A percentile compares a stretch with the other conserved stretches of the same genome.
phyloP scores from a whole-genome alignment of 2,113 vertebrate genomes.

The Planiliza haematocheilus region DNA sequence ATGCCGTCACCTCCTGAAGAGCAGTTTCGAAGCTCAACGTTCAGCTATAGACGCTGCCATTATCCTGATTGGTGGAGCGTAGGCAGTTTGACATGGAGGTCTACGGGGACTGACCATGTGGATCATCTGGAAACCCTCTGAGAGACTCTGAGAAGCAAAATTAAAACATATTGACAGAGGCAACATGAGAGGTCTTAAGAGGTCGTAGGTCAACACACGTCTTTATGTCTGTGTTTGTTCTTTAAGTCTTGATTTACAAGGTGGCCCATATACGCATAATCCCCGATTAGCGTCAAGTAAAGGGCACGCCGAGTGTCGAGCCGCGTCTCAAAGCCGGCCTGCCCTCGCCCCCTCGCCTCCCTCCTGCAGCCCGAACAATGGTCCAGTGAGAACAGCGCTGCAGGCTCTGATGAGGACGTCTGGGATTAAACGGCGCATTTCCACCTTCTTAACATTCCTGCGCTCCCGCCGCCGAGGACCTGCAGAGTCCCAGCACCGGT shows the following conservation, averaged over 20 bases:
- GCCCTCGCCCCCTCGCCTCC: not conserved
- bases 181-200: not conserved
- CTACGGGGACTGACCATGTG: too few species aligned
- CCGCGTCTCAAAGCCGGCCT: constrained; percentile 30
- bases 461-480: constrained; percentile 30
- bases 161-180: not conserved
- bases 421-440: constrained; percentile 62
- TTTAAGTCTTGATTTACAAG: not conserved
- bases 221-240: too few species aligned
- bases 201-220: not conserved
- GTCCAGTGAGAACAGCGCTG: constrained; percentile 49
- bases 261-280: not conserved
- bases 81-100: too few species aligned
- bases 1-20: too few species aligned
- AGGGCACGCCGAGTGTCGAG: not conserved
- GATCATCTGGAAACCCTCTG: too few species aligned
- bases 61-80: too few species aligned
- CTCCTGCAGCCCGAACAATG: constrained; percentile 49
- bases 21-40: too few species aligned
- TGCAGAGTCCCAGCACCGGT: not conserved
- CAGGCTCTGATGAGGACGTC: constrained; percentile 47
- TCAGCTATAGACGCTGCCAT: too few species aligned
- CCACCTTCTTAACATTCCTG: constrained; percentile 78
- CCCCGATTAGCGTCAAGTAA: constrained; percentile 9
- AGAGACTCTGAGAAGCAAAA: not conserved